Evolutionary conservation across 1,140 invertebrate species (phyloP), one percentile per base, ranked within the genome.

Genomic region (Stenopsyche tienmushanensis): DNA sequence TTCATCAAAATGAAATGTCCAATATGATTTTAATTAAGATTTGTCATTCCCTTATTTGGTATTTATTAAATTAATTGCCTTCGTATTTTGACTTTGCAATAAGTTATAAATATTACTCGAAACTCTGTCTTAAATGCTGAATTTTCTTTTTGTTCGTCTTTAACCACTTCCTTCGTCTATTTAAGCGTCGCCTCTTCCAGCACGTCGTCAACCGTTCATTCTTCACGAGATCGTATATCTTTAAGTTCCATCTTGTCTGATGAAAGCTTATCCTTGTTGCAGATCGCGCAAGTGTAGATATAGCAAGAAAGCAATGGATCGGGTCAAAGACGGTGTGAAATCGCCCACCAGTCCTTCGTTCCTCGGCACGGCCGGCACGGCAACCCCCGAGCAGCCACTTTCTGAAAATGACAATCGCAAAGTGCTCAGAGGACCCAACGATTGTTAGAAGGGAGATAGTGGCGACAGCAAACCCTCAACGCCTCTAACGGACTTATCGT

Each of bases 371-470:
- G 58, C 25, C 21, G 58, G 45, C 44, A 9, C 34, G 13, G 39
- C 34, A 3, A 44, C 24, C 44, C 21, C 24, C 10, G 24, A 59
- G 57, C 25, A n/a, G 17, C 39, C 59, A 52, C 5, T 26, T 21
- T 7, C n/a, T 50, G 29, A 59, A 21, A n/a, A 52, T 52, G 49
- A 41, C 45, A 29, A 17, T 17, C 58, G 42, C 21, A 5, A 20
- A 23, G 25, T 18, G 25, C 20, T 7, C 9, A 5, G 44, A 52
- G 18, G 8, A 18, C 25, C 23, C 20, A 15, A 20, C 45, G 47
- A 34, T 34, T 62, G 59, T 62, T 62, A 62, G 59, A 62, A 62
- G 59, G 49, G 59, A 62, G 42, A 62, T 49, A 49, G 34, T 20
- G 57, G 34, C 39, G 59, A 20, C 59, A 18, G 26, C 45, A 21